These are phyloP conservation scores for Musca vetustissima DNA, from an alignment of 1,140 invertebrate genomes.

Conservation along the genomic window DNA sequence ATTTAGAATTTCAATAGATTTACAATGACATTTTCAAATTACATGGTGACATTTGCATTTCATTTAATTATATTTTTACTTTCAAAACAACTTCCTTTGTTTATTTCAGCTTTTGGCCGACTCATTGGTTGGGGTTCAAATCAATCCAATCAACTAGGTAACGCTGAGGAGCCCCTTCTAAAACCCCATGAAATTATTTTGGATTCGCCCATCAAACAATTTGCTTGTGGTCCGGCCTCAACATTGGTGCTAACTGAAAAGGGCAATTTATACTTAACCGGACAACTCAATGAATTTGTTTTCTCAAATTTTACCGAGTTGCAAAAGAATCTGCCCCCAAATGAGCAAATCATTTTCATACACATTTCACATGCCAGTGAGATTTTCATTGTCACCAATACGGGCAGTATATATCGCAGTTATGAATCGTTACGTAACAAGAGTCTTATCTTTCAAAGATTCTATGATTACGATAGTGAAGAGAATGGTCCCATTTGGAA, in stretches of 20 bases:
- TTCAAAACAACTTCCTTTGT: no score
- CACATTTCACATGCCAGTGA: constrained; percentile 54
- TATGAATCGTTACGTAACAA: constrained; percentile 49
- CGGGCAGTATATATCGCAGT: constrained; percentile 51
- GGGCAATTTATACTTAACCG: constrained; percentile 47
- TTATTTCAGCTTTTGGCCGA: constrained; percentile 39
- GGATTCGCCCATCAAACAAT: constrained; percentile 43
- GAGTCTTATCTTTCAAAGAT: constrained; percentile 51
- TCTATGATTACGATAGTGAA: constrained; percentile 54
- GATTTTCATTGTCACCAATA: constrained; percentile 52
- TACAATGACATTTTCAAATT: no score
- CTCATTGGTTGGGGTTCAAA: constrained; percentile 51
- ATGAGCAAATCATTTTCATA: constrained; percentile 52
- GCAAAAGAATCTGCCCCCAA: constrained; percentile 47
- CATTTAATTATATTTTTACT: no score
- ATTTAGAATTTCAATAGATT: no score
- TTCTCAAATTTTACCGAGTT: constrained; percentile 51
- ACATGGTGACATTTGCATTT: no score
- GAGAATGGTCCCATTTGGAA: constrained; percentile 56
- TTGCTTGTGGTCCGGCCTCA: constrained; percentile 46
- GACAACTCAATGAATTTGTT: constrained; percentile 49
- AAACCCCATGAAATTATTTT: constrained; percentile 44
- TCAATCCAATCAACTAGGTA: constrained; percentile 39
- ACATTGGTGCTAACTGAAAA: constrained; percentile 49
- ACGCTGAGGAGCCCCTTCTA: constrained; percentile 26